Base-by-base conservation (phyloP, 2,888 invertebrate genomes). In the Palloptera scutellata region DNA sequence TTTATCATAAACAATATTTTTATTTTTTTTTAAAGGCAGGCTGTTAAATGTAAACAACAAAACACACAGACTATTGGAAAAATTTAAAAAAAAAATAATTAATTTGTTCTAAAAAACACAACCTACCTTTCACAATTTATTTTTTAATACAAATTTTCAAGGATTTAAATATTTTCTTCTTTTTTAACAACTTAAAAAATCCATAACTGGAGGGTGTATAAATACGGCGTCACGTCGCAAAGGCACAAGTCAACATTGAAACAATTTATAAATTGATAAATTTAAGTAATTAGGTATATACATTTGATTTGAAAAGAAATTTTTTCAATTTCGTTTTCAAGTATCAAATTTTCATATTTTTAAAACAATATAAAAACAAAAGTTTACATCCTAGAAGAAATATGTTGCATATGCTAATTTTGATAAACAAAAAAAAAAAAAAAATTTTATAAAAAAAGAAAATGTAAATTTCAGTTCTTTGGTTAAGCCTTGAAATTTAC, bases 181-280 rank as follows among this genome's bases (percentile, higher is more conserved):
- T 55, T 55, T 55, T 20, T 19, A 19, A 10, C 3, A 6, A 55
- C 19, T 59, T n/a, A 59, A 59, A 42, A 15, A 59, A 43, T 42
- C n/a, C 43, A 45, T 43, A 42, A 17, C n/a, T 17, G 42, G 15
- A 13, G 41, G 13, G 13, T 48, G 48, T 48, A 10, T 53, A 53
- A 60, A 60, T 30, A 55, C 41, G 42, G 48, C 52, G 51, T 62
- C 59, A 59, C 58, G 58, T 69, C 69, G 79, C 83, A 84, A 85
- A 85, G 85, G 85, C 85, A 84, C 85, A 85, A 85, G 85, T 85
- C 84, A 85, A 85, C 85, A 79, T 80, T 78, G 73, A 77, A 81
- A 81, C 79, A 82, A 81, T 77, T 78, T 74, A 54, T 57, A 54
- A 30, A 54, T 20, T 43, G 20, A 57, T 57, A 41, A 15, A 41